phyloP scores from a whole-genome alignment of 2,113 vertebrate genomes.

The Tragelaphus imberbis region DNA sequence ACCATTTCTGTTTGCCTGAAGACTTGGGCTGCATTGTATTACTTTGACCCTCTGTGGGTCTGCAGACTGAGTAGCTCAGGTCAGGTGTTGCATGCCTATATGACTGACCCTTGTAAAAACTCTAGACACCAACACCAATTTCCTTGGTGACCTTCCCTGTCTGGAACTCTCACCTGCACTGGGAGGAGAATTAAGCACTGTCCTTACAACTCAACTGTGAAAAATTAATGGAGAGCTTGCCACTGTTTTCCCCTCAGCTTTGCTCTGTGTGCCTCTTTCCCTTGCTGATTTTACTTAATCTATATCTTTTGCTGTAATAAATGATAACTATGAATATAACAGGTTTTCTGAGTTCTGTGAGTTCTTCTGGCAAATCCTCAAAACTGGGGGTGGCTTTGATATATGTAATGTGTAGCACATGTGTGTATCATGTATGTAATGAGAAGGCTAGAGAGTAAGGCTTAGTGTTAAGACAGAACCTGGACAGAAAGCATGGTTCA shows the following conservation, averaged over 20 bases:
- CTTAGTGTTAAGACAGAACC: background rate
- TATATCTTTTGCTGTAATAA: background rate
- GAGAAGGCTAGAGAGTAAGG: background rate
- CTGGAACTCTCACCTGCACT: background rate
- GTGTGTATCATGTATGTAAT: background rate
- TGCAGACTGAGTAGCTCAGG: background rate
- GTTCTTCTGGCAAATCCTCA: background rate
- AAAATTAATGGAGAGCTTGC: background rate
- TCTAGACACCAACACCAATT: background rate
- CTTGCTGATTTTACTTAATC: constrained; percentile 22
- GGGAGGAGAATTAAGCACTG: background rate
- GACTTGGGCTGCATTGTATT: background rate
- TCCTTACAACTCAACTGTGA: background rate
- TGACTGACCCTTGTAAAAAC: background rate
- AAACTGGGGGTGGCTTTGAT: background rate
- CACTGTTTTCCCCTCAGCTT: background rate
- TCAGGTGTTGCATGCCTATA: background rate
- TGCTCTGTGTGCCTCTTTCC: background rate
- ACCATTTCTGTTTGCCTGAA: background rate
- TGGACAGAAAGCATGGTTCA: background rate
- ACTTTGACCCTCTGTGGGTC: background rate
- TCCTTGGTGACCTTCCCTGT: background rate
- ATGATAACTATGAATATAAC: background rate
- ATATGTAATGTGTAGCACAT: background rate
- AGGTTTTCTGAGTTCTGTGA: background rate